Evolutionary conservation across 2,797 vertebrate genomes (phyloP).

Genomic region (Mus spretus): DNA sequence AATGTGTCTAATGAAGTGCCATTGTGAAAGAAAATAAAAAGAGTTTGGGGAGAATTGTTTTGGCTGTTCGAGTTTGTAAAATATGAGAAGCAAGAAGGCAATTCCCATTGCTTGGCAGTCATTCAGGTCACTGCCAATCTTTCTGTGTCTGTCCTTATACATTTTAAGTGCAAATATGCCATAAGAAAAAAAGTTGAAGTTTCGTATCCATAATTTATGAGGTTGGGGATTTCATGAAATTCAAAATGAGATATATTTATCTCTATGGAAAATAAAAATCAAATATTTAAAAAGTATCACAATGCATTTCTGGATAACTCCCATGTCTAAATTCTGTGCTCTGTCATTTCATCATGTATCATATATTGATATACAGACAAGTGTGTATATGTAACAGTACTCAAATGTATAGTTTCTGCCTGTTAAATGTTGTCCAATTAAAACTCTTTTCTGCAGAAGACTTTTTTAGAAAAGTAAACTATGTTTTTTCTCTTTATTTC

Average conservation of each 20-base stretch:
- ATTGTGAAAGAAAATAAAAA: slow-evolving; percentile 73
- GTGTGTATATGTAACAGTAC: not conserved
- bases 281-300: slow-evolving; percentile 54
- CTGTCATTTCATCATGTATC: slow-evolving; percentile 20
- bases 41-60: slow-evolving; percentile 43
- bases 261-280: slow-evolving; percentile 55
- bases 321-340: slow-evolving; percentile 46
- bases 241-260: slow-evolving; percentile 57
- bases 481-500: no score
- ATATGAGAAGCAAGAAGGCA: not conserved
- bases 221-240: slow-evolving; percentile 61
- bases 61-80: slow-evolving; percentile 23
- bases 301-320: slow-evolving; percentile 31
- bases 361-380: slow-evolving; percentile 24
- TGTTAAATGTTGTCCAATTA: slow-evolving; percentile 27
- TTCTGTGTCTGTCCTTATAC: not conserved
- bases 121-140: not conserved
- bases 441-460: slow-evolving; percentile 31
- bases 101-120: not conserved
- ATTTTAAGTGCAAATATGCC: slow-evolving; percentile 22
- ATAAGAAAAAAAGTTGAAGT: not conserved
- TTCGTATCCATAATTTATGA: slow-evolving; percentile 66
- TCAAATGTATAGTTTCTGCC: slow-evolving; percentile 42
- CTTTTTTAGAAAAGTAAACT: not conserved
- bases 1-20: slow-evolving; percentile 43